Evolutionary conservation across 2,888 invertebrate species (phyloP).

Genomic region (Thymelicus lineola): DNA sequence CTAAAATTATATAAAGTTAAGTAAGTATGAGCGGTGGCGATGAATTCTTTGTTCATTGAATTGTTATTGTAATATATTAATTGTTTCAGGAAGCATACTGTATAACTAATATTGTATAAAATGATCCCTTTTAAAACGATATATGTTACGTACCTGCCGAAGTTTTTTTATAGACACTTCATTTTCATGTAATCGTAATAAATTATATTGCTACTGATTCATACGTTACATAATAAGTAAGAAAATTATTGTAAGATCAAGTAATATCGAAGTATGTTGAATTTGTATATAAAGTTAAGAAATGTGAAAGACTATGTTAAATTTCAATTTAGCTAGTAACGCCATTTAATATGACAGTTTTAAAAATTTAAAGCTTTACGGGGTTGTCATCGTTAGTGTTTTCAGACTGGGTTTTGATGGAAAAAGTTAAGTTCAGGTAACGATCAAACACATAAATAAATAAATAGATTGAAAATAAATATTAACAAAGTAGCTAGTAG

Average conservation of each 20-base stretch:
- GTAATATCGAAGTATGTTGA: constrained; percentile 45
- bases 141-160: background rate
- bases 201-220: background rate
- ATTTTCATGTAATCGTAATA: constrained; percentile 13
- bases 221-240: constrained; percentile 13
- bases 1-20: constrained; percentile 29
- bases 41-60: constrained; percentile 24
- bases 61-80: constrained; percentile 28
- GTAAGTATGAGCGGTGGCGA: constrained; percentile 20
- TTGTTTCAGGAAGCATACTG: constrained; percentile 3
- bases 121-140: constrained; percentile 3
- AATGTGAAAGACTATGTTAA: constrained; percentile 63
- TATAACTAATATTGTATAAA: constrained; percentile 28
- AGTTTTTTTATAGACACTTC: constrained; percentile 9
- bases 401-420: background rate
- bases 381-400: constrained; percentile 20
- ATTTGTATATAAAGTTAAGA: constrained; percentile 71
- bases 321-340: constrained; percentile 43
- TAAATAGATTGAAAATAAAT: no score
- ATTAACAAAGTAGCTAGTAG: no score
- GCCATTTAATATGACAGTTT: constrained; percentile 7
- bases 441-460: no score
- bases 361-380: constrained; percentile 1
- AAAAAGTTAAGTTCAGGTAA: background rate
- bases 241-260: constrained; percentile 14